A percentile compares a stretch with the other conserved stretches of the same genome.
Evolutionary conservation across 2,113 vertebrate genomes (phyloP).

Genomic region (Paradisaea rubra): DNA sequence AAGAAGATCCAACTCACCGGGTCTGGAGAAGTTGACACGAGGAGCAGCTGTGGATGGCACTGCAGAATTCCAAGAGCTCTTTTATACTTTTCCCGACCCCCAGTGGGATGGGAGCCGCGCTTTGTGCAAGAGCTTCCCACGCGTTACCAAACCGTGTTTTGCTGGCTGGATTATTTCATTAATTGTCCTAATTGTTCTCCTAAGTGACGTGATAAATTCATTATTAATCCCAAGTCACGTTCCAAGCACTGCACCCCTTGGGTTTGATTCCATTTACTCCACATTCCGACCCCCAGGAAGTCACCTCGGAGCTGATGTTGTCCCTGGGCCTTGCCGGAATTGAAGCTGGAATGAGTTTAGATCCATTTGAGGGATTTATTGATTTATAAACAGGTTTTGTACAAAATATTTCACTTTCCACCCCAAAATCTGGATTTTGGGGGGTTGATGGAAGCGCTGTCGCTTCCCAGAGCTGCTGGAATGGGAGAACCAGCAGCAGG

Average conservation of each 20-base stretch:
- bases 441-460: neutral
- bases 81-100: slow-evolving; percentile 34
- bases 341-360: neutral
- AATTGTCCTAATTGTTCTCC: slow-evolving; percentile 45
- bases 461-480: rapidly evolving
- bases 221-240: neutral
- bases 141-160: neutral
- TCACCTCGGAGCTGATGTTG: neutral
- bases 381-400: rapidly evolving
- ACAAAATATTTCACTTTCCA: neutral
- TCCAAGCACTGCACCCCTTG: neutral
- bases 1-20: neutral
- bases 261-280: neutral
- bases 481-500: neutral
- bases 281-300: neutral
- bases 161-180: neutral
- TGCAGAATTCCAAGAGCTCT: neutral
- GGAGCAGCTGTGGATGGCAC: neutral
- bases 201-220: neutral
- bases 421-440: neutral
- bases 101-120: neutral
- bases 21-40: neutral
- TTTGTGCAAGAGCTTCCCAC: slow-evolving; percentile 45
- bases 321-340: neutral
- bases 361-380: rapidly evolving